Evolutionary conservation across 2,888 invertebrate genomes (phyloP).

Genomic region (Bugula neritina): DNA sequence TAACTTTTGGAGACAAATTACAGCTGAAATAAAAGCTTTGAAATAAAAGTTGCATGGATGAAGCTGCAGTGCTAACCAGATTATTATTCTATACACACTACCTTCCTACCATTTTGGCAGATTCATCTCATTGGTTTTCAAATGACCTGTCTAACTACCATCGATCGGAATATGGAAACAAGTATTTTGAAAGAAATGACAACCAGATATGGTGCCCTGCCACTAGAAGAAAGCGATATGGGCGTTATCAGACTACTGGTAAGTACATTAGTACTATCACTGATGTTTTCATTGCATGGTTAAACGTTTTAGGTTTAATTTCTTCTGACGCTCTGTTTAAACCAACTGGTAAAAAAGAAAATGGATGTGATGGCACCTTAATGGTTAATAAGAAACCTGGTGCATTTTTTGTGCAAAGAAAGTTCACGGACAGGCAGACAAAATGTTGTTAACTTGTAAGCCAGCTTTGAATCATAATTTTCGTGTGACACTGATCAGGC

Average conservation of each 20-base stretch:
- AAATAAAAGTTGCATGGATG: too few relatives aligned
- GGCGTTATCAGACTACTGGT: neutral
- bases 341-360: neutral
- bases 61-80: too few relatives aligned
- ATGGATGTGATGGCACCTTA: neutral
- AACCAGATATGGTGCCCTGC: conserved; percentile 1
- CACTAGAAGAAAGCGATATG: neutral
- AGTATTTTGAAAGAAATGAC: conserved; percentile 4
- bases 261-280: neutral
- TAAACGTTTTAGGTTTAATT: neutral
- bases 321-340: neutral
- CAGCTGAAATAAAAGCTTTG: too few relatives aligned
- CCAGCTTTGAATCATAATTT: too few relatives aligned
- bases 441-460: neutral
- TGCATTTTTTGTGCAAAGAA: neutral
- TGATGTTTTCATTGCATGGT: neutral
- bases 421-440: neutral
- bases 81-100: too few relatives aligned
- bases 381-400: neutral
- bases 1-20: too few relatives aligned
- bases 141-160: neutral
- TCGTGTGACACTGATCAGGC: too few relatives aligned
- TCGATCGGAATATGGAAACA: neutral
- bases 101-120: too few relatives aligned
- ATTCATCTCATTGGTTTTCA: neutral